Conservation (phyloP, 1,140 invertebrate genomes). For the Pomacea maculata region DNA sequence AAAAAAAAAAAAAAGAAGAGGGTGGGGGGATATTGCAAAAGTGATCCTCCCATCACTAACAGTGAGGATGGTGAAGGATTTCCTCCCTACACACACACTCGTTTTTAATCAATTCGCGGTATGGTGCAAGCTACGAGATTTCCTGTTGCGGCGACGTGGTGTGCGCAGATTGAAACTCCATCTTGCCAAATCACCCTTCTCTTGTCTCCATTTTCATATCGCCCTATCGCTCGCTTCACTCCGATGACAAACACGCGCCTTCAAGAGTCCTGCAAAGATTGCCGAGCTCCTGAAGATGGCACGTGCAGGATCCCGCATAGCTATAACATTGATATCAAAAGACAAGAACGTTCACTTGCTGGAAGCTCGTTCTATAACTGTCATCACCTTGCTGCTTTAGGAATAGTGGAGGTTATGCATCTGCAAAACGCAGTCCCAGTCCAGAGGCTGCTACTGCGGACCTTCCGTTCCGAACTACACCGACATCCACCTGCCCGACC, state of each 20-base stretch:
- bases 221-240: not conserved
- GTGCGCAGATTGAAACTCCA: slow-evolving; percentile 6
- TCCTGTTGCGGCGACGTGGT: not conserved
- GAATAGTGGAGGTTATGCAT: not conserved
- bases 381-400: not conserved
- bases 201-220: not conserved
- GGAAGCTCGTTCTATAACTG: not conserved
- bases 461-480: no score
- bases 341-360: not conserved
- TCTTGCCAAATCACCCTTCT: slow-evolving; percentile 9
- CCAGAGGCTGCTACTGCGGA: no score
- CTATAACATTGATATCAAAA: not conserved
- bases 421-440: not conserved
- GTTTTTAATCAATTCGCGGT: no score
- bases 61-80: no score
- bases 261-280: not conserved
- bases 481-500: no score
- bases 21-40: no score
- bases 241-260: no score
- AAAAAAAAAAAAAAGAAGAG: no score
- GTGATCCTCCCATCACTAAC: no score
- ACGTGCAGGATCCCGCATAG: not conserved
- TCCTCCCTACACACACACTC: no score
- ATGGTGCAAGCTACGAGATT: not conserved
- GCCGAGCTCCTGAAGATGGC: not conserved